Evolutionary conservation across 2,888 invertebrate species (phyloP), one percentile per base, ranked within the genome.

Genomic region (Campopleginae sp.): DNA sequence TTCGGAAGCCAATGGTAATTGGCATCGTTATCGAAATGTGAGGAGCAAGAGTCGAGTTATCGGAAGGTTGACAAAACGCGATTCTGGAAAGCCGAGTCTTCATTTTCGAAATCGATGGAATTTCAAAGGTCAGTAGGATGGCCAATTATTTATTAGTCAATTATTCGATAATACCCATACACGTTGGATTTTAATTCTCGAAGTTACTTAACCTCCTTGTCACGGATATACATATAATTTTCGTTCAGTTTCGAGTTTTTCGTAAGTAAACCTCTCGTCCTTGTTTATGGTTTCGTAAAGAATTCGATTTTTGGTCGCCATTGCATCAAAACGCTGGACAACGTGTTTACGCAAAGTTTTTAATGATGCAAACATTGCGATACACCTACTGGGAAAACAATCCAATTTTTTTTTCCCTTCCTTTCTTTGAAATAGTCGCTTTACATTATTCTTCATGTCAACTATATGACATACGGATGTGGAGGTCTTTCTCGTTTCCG

Each of bases 401-500:
- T 14, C 27, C 14, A 0, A 27, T 14, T 58, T 27, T 44, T 66
- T 14, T 1, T 44, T n/a, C 0, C 4, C 14, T 44, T 44, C 23
- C 23, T n/a, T 23, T n/a, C 31, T 68, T 79, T 23, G 3, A 31
- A 63, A 72, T 51, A 19, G 61, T 58, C 44, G 46, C 70, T 38
- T 38, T 70, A 70, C 58, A 33, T 42, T 70, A 33, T 27, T 58
- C 27, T n/a, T 42, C 58, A 58, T 68, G 70, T n/a, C n/a, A n/a
- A 70, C 71, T 61, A 44, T 63, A 72, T 17, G 61, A 12, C 80
- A 72, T 77, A 33, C 84, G 84, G 81, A 85, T 81, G 81, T 79
- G 61, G 81, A 44, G 81, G 81, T 78, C 44, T 77, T 72, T 77
- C 78, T 63, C 77, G 68, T 78, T 81, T 85, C 81, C 85, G 85